These are phyloP conservation scores for Heliornis fulica DNA, from an alignment of 2,113 vertebrate genomes.

Conservation along the genomic window DNA sequence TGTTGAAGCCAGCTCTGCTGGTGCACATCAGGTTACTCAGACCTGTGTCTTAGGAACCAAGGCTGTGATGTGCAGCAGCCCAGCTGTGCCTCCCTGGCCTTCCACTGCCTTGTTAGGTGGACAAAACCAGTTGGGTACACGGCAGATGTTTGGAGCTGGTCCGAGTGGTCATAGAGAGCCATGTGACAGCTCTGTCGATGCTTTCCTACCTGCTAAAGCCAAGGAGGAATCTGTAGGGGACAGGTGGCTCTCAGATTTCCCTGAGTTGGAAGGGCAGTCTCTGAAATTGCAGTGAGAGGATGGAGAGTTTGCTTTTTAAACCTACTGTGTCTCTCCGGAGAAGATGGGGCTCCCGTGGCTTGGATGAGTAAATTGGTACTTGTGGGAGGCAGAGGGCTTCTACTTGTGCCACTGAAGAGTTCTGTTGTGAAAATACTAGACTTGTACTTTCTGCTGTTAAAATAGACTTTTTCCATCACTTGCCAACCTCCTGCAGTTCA, in stretches of 20 bases:
- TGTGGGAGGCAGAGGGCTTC: background rate
- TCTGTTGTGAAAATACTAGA: background rate
- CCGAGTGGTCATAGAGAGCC: background rate
- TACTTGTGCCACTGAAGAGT: background rate
- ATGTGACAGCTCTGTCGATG: background rate
- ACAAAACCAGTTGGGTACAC: background rate
- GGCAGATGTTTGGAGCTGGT: background rate
- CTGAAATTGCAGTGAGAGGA: background rate
- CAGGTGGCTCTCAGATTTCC: accelerated
- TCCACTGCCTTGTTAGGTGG: background rate
- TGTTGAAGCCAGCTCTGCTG: background rate
- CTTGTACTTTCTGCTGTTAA: background rate
- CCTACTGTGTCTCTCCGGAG: background rate
- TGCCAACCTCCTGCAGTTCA: background rate
- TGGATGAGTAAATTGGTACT: background rate
- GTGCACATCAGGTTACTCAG: accelerated
- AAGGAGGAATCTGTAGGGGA: background rate
- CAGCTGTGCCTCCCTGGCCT: accelerated
- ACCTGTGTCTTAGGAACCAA: background rate
- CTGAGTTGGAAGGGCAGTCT: background rate
- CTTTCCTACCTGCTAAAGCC: accelerated
- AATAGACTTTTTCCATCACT: background rate
- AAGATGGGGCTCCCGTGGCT: background rate
- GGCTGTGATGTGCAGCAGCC: accelerated
- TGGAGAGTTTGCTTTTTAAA: background rate